Conservation (phyloP, 2,113 vertebrate species). For the Tragelaphus strepsiceros region DNA sequence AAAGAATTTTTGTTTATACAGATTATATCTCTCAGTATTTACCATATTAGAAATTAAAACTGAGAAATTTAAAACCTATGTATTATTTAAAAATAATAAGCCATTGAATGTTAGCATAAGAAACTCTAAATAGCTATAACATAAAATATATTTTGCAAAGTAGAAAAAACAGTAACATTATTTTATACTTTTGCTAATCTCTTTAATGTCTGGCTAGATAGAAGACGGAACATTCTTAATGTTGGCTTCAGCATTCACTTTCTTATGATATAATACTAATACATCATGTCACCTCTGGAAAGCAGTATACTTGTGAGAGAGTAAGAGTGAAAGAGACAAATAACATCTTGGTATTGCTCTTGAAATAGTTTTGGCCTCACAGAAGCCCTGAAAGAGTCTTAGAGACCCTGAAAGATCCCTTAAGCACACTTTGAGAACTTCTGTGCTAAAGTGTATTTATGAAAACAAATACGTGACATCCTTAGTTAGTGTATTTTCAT, state of each 20-base stretch:
- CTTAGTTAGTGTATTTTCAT: background rate
- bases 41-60: background rate
- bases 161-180: background rate
- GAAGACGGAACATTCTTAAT: background rate
- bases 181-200: background rate
- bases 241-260: background rate
- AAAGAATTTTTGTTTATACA: background rate
- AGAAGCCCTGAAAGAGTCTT: background rate
- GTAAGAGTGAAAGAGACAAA: background rate
- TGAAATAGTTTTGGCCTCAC: background rate
- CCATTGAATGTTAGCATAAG: background rate
- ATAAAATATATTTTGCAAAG: conserved; percentile 21
- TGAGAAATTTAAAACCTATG: background rate
- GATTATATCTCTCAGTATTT: background rate
- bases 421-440: conserved; percentile 5
- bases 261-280: background rate
- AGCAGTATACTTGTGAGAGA: background rate
- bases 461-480: background rate
- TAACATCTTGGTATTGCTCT: background rate
- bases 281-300: background rate
- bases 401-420: background rate
- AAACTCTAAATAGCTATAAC: background rate
- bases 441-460: background rate
- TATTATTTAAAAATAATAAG: conserved; percentile 20
- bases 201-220: background rate